phyloP scores from a whole-genome alignment of 2,888 invertebrate species.

The Drosophila mimica region DNA sequence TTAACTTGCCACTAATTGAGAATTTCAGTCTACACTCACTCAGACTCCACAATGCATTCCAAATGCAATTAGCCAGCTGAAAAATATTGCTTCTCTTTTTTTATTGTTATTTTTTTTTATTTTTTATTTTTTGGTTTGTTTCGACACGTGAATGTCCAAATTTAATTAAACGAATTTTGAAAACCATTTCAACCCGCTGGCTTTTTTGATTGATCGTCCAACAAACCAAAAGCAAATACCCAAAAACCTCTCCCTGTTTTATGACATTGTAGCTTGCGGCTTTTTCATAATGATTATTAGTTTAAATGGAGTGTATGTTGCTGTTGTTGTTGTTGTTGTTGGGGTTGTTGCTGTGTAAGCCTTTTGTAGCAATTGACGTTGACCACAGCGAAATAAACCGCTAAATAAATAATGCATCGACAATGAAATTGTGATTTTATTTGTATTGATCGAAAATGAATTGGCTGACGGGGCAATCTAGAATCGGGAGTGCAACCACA shows the following conservation, averaged over 20 bases:
- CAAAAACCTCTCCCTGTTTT: slow-evolving; percentile 23
- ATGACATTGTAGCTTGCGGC: slow-evolving; percentile 64
- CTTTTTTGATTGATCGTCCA: slow-evolving; percentile 56
- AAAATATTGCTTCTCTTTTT: slow-evolving; percentile 3
- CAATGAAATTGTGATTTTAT: slow-evolving; percentile 60
- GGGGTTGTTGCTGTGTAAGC: slow-evolving; percentile 15
- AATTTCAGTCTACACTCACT: slow-evolving; percentile 27
- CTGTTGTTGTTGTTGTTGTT: not conserved
- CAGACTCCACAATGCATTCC: slow-evolving; percentile 6
- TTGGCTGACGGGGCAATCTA: not conserved
- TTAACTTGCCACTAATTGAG: slow-evolving; percentile 68
- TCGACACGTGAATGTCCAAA: slow-evolving; percentile 3
- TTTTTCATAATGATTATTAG: slow-evolving; percentile 58
- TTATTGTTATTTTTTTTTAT: too few species aligned
- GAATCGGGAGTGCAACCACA: slow-evolving; percentile 4
- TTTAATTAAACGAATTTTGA: slow-evolving; percentile 33
- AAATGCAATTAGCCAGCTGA: slow-evolving; percentile 37
- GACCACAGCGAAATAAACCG: slow-evolving; percentile 70
- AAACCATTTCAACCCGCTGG: slow-evolving; percentile 28
- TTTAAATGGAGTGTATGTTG: slow-evolving; percentile 21
- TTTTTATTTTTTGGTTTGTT: slow-evolving; percentile 3
- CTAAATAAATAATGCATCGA: slow-evolving; percentile 73
- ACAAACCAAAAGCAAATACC: slow-evolving; percentile 10
- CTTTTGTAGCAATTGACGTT: slow-evolving; percentile 43
- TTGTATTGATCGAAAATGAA: slow-evolving; percentile 32